Evolutionary conservation across 2,888 invertebrate species (phyloP).

Genomic region (Drosophila paramelanica): DNA sequence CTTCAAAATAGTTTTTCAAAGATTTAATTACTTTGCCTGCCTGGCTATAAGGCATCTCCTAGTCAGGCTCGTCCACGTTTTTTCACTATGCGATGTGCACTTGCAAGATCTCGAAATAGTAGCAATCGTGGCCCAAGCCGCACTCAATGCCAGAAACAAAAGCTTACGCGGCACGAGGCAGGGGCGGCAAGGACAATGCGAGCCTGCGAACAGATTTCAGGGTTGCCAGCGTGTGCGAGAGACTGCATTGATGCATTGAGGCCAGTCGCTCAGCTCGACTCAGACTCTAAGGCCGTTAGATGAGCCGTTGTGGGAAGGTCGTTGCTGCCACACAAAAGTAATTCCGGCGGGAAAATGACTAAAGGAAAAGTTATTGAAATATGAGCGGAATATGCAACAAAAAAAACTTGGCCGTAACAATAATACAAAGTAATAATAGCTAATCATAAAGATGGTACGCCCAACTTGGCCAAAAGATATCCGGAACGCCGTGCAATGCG

Average conservation of each 20-base stretch:
- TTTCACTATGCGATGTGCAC: constrained; percentile 49
- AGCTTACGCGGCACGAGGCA: constrained; percentile 10
- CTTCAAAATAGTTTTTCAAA: background rate
- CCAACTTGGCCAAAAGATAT: constrained; percentile 23
- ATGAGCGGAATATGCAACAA: constrained; percentile 13
- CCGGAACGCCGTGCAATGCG: constrained; percentile 25
- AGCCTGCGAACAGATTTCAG: constrained; percentile 42
- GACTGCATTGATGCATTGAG: constrained; percentile 46
- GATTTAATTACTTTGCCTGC: background rate
- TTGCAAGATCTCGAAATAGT: constrained; percentile 36
- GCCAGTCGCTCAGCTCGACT: background rate
- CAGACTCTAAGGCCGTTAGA: constrained; percentile 1
- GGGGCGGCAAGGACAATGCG: constrained; percentile 57
- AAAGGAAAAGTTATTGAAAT: constrained; percentile 27
- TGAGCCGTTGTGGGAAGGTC: constrained; percentile 40
- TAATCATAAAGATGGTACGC: constrained; percentile 47
- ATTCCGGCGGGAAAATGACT: constrained; percentile 9
- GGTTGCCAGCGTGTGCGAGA: constrained; percentile 29
- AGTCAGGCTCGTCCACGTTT: background rate
- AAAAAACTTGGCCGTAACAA: constrained; percentile 17
- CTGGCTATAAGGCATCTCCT: background rate
- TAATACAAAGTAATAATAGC: constrained; percentile 32
- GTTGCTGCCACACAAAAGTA: constrained; percentile 19
- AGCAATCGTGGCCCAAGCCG: constrained; percentile 18
- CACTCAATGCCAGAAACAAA: constrained; percentile 51